Percentiles rank a stretch among this genome's conserved stretches.
These are phyloP conservation scores for Thamnaconus septentrionalis DNA, from an alignment of 2,113 vertebrate genomes.

Conservation along the genomic window DNA sequence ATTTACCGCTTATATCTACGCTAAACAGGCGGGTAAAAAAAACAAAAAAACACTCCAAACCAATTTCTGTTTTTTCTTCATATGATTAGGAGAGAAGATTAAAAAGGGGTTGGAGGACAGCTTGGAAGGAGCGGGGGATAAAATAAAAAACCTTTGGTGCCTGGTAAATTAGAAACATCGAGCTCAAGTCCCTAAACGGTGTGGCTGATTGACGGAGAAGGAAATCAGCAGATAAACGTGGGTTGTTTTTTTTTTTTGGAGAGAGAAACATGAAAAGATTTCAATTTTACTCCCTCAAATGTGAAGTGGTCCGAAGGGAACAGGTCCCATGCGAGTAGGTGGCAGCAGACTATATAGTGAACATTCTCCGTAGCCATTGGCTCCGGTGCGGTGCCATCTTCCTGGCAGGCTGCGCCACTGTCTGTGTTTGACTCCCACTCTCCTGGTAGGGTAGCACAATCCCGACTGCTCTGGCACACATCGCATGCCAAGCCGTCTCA, in stretches of 20 bases:
- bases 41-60: too few species aligned
- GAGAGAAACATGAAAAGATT: conserved; percentile 8
- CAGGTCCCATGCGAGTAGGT: conserved; percentile 38
- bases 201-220: neutral
- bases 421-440: conserved; percentile 71
- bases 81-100: too few species aligned
- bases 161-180: too few species aligned
- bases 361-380: conserved; percentile 55
- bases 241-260: neutral
- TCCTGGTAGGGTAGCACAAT: conserved; percentile 59
- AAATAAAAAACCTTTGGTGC: too few species aligned
- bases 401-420: conserved; percentile 53
- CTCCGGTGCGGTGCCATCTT: conserved; percentile 56
- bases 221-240: neutral
- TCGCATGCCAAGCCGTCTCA: conserved; percentile 50
- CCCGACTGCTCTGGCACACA: conserved; percentile 51
- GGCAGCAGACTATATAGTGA: conserved; percentile 48
- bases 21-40: too few species aligned
- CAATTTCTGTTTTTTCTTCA: too few species aligned
- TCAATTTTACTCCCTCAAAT: conserved; percentile 20
- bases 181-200: too few species aligned
- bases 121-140: too few species aligned
- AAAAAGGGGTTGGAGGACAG: too few species aligned
- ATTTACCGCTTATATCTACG: too few species aligned
- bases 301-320: conserved; percentile 37